Evolutionary conservation across 2,797 vertebrate species (phyloP), one percentile per base, ranked within the genome.

Genomic region (Hephaestus fuliginosus): DNA sequence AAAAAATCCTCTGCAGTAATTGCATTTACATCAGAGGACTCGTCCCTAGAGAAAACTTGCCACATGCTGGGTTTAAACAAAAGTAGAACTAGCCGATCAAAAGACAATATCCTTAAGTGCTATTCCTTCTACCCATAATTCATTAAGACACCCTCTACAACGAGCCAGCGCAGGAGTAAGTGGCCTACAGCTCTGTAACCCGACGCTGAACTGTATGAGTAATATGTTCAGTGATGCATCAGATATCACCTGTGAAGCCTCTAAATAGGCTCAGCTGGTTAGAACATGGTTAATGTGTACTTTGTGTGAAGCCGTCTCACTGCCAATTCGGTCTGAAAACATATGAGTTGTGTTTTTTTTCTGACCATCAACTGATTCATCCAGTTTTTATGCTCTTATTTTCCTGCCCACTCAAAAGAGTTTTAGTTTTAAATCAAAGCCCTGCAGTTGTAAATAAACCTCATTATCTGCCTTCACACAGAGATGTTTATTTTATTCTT

Each of bases 221-320:
- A 71, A 80, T 22, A 48, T 49, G 41, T 43, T 60, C 18, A 41
- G 4, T 76, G 78, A 68, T 4, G n/a, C 33, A 55, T 74, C 53
- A 68, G 25, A 41, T 76, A 17, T 73, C 76, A 48, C 53, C 55
- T 57, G 43, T 20, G n/a, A 33, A 33, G 30, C 30, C 51, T 28
- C 55, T 18, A 39, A 5, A 58, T 4, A 46, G 18, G 15, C 43
- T 49, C n/a, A 56, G 25, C 20, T 51, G 48, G 74, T 74, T 30
- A 46, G 12, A 43, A 70, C 55, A 15, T 48, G 20, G 30, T 57
- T 39, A 46, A 53, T 8, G 20, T 70, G 46, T 14, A 43, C 43
- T 36, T 69, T 28, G 20, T 48, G 9, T 53, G 18, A 64, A 9
- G 11, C 14, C 11, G 44, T 7, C 9, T 8, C 28, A 22, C 8